Base-by-base conservation (phyloP, 2,113 vertebrate genomes). In the Chrysemys picta region DNA sequence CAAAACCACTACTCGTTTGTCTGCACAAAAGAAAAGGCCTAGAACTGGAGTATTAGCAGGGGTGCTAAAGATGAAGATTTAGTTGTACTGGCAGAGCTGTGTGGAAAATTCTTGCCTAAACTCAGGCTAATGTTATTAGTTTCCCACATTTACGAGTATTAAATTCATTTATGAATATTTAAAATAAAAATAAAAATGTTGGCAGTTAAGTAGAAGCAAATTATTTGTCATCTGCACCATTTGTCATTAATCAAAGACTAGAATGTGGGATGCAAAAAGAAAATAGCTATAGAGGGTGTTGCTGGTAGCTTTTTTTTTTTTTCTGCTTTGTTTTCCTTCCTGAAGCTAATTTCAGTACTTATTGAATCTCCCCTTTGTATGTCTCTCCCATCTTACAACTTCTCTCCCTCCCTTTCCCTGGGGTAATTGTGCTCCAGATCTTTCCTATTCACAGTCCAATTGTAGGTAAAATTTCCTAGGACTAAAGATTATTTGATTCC, bases 111-210 rank as follows among this genome's bases (percentile, higher is more conserved):
- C 27, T 79, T 94, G 35, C 24, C n/a, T 83, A 62, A 89, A 80
- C n/a, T 92, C 52, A 84, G 62, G 42, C 1, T 93, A 84, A 88
- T 69, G 27, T 59, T 94, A 87, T 82, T 92, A 85, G 84, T 93
- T 56, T 91, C 82, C 78, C 31, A 80, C 78, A 88, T 52, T 82
- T 8, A 31, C 38, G 2, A 88, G 13, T 31, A 88, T 86, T 95
- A 92, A 59, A 95, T 87, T 85, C 8, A 93, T 80, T 94, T 91
- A 85, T 89, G 76, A 94, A 82, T 94, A 85, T 94, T 95, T 94
- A 82, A 97, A 94, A 93, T 79, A 89, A 96, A 92, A 92, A 88
- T 86, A 29, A 95, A 95, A 90, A 92, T 79, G 31, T 89, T 95
- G 85, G 62, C 80, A 87, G 80, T 84, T 90, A 87, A 93, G 59